Percentiles rank a stretch among this genome's conserved stretches.
These are phyloP conservation scores for Guaruba guarouba DNA, from an alignment of 2,113 vertebrate genomes.

Conservation along the genomic window DNA sequence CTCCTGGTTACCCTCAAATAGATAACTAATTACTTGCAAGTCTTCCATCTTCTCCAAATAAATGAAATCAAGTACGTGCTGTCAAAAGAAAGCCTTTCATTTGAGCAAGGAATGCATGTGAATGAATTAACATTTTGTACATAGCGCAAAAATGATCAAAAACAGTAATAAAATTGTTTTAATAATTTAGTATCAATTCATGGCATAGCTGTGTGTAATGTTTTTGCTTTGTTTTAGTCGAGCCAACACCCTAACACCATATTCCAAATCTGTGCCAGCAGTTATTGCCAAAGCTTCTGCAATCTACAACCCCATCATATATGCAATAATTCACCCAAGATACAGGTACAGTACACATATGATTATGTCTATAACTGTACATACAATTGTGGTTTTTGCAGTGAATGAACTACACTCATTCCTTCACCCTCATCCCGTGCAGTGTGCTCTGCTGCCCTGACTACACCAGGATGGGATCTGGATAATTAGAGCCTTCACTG, in stretches of 20 bases:
- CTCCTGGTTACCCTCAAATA: not conserved
- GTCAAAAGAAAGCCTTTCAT: not conserved
- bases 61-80: not conserved
- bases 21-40: not conserved
- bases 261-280: slow-evolving; percentile 75
- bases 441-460: rapidly evolving
- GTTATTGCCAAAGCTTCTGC: slow-evolving; percentile 76
- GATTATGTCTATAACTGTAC: not conserved
- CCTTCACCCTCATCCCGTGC: not conserved
- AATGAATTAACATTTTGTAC: not conserved
- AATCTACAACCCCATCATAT: slow-evolving; percentile 76
- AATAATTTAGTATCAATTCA: not conserved
- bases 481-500: not conserved
- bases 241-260: slow-evolving; percentile 62
- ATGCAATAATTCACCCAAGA: slow-evolving; percentile 75
- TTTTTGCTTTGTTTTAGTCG: slow-evolving; percentile 60
- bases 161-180: not conserved
- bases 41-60: not conserved
- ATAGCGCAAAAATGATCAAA: not conserved
- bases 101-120: not conserved
- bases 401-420: rapidly evolving
- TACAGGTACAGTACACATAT: slow-evolving; percentile 70
- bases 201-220: not conserved
- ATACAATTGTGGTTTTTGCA: not conserved
- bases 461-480: rapidly evolving